Percentiles rank a stretch among this genome's conserved stretches.
phyloP scores from a whole-genome alignment of 2,888 invertebrate species.

The Megamerina dolium region DNA sequence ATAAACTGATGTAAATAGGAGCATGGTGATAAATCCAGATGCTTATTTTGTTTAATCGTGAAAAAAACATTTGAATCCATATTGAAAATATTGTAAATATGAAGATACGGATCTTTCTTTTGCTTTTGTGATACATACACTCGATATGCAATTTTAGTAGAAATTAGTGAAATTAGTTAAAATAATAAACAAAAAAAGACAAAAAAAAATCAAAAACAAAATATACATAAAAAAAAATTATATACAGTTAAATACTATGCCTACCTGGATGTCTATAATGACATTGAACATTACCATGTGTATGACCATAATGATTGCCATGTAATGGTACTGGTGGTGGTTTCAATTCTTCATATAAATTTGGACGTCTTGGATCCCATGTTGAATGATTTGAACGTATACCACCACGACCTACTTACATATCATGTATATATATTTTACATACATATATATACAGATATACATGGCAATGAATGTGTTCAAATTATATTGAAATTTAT shows the following conservation, averaged over 20 bases:
- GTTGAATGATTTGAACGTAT: conserved; percentile 61
- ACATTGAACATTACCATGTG: conserved; percentile 43
- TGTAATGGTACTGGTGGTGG: conserved; percentile 56
- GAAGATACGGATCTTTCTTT: too few species aligned
- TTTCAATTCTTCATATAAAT: conserved; percentile 78
- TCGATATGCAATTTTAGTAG: background rate
- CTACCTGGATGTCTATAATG: conserved; percentile 50
- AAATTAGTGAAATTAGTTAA: background rate
- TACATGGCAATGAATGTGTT: too few species aligned
- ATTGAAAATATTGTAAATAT: too few species aligned
- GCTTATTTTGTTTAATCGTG: too few species aligned
- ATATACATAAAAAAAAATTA: conserved; percentile 15
- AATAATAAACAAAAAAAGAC: conserved; percentile 4
- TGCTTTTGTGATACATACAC: too few species aligned
- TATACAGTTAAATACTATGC: conserved; percentile 14
- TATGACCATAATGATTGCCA: conserved; percentile 39
- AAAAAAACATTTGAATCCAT: too few species aligned
- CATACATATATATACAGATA: background rate
- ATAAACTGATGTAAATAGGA: too few species aligned
- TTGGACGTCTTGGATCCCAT: conserved; percentile 84
- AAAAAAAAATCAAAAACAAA: conserved; percentile 16
- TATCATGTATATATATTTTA: background rate
- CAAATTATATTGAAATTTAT: too few species aligned
- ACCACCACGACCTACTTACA: conserved; percentile 43
- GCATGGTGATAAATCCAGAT: too few species aligned